phyloP scores from a whole-genome alignment of 2,888 invertebrate species.

The Lepeophtheirus nordmannii region DNA sequence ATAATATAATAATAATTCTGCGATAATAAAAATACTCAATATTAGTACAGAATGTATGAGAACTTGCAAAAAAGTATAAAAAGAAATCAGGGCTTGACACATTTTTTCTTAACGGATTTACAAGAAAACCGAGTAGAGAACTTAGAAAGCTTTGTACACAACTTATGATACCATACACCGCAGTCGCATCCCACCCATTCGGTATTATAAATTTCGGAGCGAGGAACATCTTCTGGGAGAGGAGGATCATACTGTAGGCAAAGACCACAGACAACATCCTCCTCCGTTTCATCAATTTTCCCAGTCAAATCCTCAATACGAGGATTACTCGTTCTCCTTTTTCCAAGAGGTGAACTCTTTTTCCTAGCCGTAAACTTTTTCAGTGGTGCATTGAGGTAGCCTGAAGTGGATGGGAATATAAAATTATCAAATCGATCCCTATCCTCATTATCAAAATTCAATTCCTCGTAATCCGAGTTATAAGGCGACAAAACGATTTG shows the following conservation, averaged over 20 bases:
- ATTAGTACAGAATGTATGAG: too few species aligned
- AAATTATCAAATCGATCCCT: background rate
- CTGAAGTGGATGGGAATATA: background rate
- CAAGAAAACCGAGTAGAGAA: slow-evolving; percentile 14
- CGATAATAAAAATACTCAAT: too few species aligned
- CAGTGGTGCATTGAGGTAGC: background rate
- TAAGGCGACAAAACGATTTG: background rate
- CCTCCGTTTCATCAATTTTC: slow-evolving; percentile 4
- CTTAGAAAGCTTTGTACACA: slow-evolving; percentile 12
- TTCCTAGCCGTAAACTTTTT: background rate
- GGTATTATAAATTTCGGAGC: slow-evolving; percentile 5
- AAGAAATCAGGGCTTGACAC: background rate
- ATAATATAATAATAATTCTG: too few species aligned
- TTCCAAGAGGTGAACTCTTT: background rate
- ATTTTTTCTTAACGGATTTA: slow-evolving; percentile 17
- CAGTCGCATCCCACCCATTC: slow-evolving; percentile 25
- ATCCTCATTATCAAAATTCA: background rate
- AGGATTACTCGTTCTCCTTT: background rate
- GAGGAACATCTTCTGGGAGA: background rate
- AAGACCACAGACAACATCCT: slow-evolving; percentile 20
- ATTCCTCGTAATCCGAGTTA: background rate
- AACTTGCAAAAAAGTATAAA: too few species aligned
- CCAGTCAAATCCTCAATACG: background rate
- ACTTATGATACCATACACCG: slow-evolving; percentile 18
- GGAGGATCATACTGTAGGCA: slow-evolving; percentile 18